A percentile compares a stretch with the other conserved stretches of the same genome.
phyloP scores from a whole-genome alignment of 2,113 vertebrate genomes.

The Nycticorax nycticorax region DNA sequence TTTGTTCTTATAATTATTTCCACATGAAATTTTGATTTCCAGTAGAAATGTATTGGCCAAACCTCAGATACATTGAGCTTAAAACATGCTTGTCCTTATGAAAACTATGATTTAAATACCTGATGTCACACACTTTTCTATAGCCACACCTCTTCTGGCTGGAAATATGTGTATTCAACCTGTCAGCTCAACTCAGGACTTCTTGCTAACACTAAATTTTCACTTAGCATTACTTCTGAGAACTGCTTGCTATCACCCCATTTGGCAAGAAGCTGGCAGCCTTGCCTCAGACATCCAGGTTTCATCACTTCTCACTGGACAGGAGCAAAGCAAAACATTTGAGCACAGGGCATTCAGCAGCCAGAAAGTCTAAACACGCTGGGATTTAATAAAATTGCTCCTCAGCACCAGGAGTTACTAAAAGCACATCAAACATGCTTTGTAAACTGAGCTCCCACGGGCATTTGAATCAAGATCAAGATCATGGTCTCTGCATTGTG shows the following conservation, averaged over 20 bases:
- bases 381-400: background rate
- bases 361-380: background rate
- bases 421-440: background rate
- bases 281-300: background rate
- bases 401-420: background rate
- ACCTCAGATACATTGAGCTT: background rate
- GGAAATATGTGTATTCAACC: background rate
- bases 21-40: background rate
- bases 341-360: background rate
- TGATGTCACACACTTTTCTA: background rate
- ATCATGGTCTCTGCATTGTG: background rate
- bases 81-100: background rate
- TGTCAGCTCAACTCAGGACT: background rate
- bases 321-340: background rate
- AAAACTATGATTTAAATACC: background rate
- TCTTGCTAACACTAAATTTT: background rate
- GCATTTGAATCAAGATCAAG: constrained; percentile 4
- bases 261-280: background rate
- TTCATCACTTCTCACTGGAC: background rate
- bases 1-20: background rate
- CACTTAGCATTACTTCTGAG: background rate
- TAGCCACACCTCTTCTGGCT: background rate
- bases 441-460: background rate
- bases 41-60: background rate
- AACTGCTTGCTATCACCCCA: background rate